Evolutionary conservation across 2,888 invertebrate species (phyloP).

Genomic region (Branchinecta sandiegonensis): DNA sequence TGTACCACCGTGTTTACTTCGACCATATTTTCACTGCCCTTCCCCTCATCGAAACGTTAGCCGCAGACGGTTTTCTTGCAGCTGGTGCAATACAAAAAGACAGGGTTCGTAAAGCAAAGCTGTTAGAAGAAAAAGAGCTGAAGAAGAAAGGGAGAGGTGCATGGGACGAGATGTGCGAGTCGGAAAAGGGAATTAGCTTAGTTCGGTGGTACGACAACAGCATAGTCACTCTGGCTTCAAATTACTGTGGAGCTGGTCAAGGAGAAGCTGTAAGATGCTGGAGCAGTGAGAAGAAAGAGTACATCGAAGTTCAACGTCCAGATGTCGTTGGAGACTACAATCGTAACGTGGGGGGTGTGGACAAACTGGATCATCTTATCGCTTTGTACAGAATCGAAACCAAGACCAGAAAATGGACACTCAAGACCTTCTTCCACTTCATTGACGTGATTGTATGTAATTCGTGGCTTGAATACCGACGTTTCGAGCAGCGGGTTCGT

Average conservation of each 20-base stretch:
- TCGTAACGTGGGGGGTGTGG: slow-evolving; percentile 30
- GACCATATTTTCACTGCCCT: too few species aligned
- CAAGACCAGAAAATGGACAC: slow-evolving; percentile 26
- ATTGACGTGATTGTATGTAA: slow-evolving; percentile 27
- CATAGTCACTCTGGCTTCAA: slow-evolving; percentile 30
- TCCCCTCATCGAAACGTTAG: too few species aligned
- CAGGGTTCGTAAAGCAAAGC: neutral
- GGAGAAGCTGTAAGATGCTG: slow-evolving; percentile 28
- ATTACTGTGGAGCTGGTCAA: slow-evolving; percentile 29
- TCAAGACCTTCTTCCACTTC: slow-evolving; percentile 25
- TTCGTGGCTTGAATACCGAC: too few species aligned
- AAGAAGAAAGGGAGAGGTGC: slow-evolving; percentile 23
- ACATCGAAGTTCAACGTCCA: slow-evolving; percentile 27
- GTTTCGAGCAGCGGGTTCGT: too few species aligned
- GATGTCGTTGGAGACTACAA: slow-evolving; percentile 29
- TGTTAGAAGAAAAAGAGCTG: slow-evolving; percentile 19
- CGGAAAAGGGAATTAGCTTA: slow-evolving; percentile 23
- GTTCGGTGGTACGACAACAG: slow-evolving; percentile 30
- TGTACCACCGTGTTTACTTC: too few species aligned
- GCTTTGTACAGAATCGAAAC: slow-evolving; percentile 26
- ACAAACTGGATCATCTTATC: slow-evolving; percentile 27
- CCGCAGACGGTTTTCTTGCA: neutral
- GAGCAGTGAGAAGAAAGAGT: slow-evolving; percentile 26
- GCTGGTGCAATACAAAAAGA: neutral
- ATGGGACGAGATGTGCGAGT: slow-evolving; percentile 23